Percentiles rank a stretch among this genome's conserved stretches.
Evolutionary conservation across 2,797 vertebrate species (phyloP).

Genomic region (Gadopsis bispinosus): DNA sequence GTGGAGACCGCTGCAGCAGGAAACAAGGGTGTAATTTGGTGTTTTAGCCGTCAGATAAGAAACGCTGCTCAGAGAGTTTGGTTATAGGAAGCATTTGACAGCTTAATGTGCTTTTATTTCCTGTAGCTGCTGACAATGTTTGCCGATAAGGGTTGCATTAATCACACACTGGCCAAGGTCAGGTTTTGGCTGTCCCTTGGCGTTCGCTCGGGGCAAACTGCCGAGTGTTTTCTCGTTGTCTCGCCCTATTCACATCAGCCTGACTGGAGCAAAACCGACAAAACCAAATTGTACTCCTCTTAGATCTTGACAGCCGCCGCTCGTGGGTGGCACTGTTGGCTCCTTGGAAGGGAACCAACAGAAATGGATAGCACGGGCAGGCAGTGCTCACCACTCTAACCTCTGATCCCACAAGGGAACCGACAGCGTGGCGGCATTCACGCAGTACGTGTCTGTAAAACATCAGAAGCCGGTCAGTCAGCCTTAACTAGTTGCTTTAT

Average conservation of each 20-base stretch:
- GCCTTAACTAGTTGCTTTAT: slow-evolving; percentile 68
- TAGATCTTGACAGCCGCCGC: slow-evolving; percentile 54
- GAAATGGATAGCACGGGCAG: slow-evolving; percentile 67
- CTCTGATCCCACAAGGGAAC: slow-evolving; percentile 71
- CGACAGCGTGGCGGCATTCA: slow-evolving; percentile 57
- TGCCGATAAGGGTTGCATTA: slow-evolving; percentile 39
- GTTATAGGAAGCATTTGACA: slow-evolving; percentile 53
- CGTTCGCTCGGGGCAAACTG: slow-evolving; percentile 22
- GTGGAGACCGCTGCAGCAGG: slow-evolving; percentile 44
- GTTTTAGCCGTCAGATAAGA: slow-evolving; percentile 67
- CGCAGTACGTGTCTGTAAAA: slow-evolving; percentile 70
- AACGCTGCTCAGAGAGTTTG: slow-evolving; percentile 36
- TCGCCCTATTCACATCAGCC: slow-evolving; percentile 41
- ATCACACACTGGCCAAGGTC: slow-evolving; percentile 43
- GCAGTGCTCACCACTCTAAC: slow-evolving; percentile 65
- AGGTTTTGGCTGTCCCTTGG: slow-evolving; percentile 30
- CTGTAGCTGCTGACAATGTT: slow-evolving; percentile 50
- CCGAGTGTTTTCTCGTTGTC: slow-evolving; percentile 28
- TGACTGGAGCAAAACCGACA: slow-evolving; percentile 53
- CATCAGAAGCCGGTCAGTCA: slow-evolving; percentile 60
- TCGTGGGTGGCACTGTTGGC: slow-evolving; percentile 70
- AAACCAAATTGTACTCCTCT: slow-evolving; percentile 52
- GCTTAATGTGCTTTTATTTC: slow-evolving; percentile 64
- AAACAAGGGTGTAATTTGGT: slow-evolving; percentile 54
- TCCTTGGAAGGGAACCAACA: slow-evolving; percentile 64